phyloP scores from a whole-genome alignment of 2,797 vertebrate genomes.

The Eulemur mongoz region DNA sequence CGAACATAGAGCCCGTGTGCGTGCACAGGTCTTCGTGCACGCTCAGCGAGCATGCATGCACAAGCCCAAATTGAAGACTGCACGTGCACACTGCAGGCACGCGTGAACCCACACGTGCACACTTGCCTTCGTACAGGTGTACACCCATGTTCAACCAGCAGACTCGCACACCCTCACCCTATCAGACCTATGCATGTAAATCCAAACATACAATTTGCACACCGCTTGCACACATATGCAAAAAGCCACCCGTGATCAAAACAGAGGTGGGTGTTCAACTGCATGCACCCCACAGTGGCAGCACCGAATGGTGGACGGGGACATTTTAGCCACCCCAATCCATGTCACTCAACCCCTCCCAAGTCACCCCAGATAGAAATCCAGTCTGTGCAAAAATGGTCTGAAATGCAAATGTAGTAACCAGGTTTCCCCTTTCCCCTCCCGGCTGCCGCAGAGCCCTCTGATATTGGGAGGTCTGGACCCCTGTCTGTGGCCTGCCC shows the following conservation, averaged over 20 bases:
- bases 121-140: too few species aligned
- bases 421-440: fast-evolving
- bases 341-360: neutral
- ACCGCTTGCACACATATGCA: fast-evolving
- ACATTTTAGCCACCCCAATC: neutral
- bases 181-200: too few species aligned
- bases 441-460: fast-evolving
- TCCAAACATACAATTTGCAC: fast-evolving
- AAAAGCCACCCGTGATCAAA: neutral
- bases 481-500: neutral
- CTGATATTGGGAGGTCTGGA: neutral
- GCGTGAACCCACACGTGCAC: fast-evolving
- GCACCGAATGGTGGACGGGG: neutral
- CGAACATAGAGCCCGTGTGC: too few species aligned
- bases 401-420: neutral
- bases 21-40: fast-evolving
- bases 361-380: neutral
- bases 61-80: neutral
- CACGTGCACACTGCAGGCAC: fast-evolving
- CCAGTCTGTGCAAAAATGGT: neutral
- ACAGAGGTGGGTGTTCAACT: fast-evolving
- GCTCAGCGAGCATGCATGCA: fast-evolving
- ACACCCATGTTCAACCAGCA: neutral
- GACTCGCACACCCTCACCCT: neutral
- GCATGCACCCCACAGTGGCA: too few species aligned